Conservation (phyloP, 1,140 invertebrate species). For the Solenopsis invicta region DNA sequence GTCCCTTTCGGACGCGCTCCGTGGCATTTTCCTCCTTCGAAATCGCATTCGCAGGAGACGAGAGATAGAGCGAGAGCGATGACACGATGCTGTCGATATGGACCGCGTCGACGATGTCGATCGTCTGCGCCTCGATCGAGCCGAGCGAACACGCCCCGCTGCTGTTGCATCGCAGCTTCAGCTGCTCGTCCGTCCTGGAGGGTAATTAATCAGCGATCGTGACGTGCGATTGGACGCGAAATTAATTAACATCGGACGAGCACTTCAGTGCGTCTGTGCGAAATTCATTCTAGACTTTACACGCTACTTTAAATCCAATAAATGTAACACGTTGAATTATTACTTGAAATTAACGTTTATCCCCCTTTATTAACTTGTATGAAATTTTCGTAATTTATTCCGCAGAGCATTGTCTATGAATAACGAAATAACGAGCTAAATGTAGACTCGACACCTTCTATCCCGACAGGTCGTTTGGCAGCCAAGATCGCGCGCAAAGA, state of each 20-base stretch:
- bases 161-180: slow-evolving; percentile 69
- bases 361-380: not conserved
- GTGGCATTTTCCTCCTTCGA: not conserved
- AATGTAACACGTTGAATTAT: not conserved
- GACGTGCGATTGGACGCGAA: slow-evolving; percentile 37
- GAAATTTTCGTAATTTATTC: not conserved
- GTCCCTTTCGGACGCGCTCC: slow-evolving; percentile 18
- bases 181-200: slow-evolving; percentile 69
- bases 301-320: not conserved
- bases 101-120: slow-evolving; percentile 79
- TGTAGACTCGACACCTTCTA: slow-evolving; percentile 30
- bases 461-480: slow-evolving; percentile 89
- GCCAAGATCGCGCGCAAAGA: slow-evolving; percentile 98
- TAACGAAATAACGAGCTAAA: slow-evolving; percentile 22
- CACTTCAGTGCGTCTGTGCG: not conserved
- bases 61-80: slow-evolving; percentile 32
- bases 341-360: not conserved
- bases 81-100: slow-evolving; percentile 79
- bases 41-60: not conserved
- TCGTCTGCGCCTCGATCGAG: slow-evolving; percentile 71
- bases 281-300: not conserved
- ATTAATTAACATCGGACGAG: slow-evolving; percentile 38
- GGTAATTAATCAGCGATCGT: slow-evolving; percentile 73
- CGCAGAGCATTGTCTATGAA: not conserved
- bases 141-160: slow-evolving; percentile 50